Evolutionary conservation across 2,797 vertebrate species (phyloP), one percentile per base, ranked within the genome.

Genomic region (Tokudaia tokunoshimensis): DNA sequence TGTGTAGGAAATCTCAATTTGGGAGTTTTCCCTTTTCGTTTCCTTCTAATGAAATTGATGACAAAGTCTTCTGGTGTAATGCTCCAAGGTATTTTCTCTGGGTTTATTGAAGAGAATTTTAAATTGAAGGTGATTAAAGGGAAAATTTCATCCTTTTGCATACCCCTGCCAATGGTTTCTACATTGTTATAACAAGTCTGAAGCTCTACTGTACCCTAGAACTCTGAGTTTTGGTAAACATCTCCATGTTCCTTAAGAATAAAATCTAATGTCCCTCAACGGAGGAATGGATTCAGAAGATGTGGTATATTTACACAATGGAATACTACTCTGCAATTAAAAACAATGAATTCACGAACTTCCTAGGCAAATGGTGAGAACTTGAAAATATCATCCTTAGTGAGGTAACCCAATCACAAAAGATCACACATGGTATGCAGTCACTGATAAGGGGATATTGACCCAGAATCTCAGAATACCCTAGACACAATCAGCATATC

Each of bases 201-300:
- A 88, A 72, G 37, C 52, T 96, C n/a, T 92, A 75, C 67, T 75
- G 72, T 97, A 76, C 44, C 96, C 84, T 92, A 90, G 29, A 83
- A 91, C 70, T 78, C 75, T 96, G 90, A 57, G 37, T 84, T 94
- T 95, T 81, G 94, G 81, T 59, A 94, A 94, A 96, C 97, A 96
- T 88, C 89, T 92, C 0, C 97, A 91, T 88, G 92, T 98, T 98
- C 76, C 75, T 95, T 92, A 96, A 96, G 80, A 97, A 70, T 82
- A 94, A 96, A 97, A 84, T 3, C 41, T 2, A 3, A 41, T 41
- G 41, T 41, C 41, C 41, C 41, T 41, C 41, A 41, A 41, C 41
- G 41, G 41, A 41, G 3, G 41, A 41, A 41, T 41, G 41, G 41
- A 41, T 41, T 41, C 41, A 41, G 41, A 41, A 41, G 41, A 41